Percentiles rank a stretch among this genome's conserved stretches.
Evolutionary conservation across 2,113 vertebrate genomes (phyloP).

Genomic region (Carassius gibelio): DNA sequence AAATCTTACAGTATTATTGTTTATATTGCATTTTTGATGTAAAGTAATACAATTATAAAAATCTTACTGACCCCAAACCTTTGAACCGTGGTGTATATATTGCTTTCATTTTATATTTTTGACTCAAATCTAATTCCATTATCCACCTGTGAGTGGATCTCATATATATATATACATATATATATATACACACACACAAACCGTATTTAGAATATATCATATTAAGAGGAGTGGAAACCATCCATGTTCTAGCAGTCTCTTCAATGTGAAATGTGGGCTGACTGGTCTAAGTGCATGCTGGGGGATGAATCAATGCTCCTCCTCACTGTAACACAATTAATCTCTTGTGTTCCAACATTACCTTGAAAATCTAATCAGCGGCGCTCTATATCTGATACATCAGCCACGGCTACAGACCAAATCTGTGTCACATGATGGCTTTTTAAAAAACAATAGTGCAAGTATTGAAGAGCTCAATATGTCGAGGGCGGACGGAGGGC

Average conservation of each 20-base stretch:
- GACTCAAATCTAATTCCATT: neutral
- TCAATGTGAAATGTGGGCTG: constrained; percentile 59
- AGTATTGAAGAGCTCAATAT: constrained; percentile 50
- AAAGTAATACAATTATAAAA: neutral
- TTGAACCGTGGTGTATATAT: neutral
- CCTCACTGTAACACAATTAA: constrained; percentile 59
- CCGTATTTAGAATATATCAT: neutral
- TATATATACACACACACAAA: neutral
- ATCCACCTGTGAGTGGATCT: neutral
- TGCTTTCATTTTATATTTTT: neutral
- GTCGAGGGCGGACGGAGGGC: constrained; percentile 21
- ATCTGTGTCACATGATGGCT: constrained; percentile 52
- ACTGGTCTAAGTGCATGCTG: constrained; percentile 64
- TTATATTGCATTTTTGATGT: neutral
- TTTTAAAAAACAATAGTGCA: constrained; percentile 43
- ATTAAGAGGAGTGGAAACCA: constrained; percentile 10
- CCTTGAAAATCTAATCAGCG: constrained; percentile 61
- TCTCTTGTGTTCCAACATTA: constrained; percentile 53
- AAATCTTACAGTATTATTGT: no score
- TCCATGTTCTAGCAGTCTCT: constrained; percentile 48
- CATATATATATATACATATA: neutral
- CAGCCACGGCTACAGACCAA: constrained; percentile 41
- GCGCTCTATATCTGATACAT: constrained; percentile 46
- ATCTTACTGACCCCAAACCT: neutral
- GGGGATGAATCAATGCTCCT: constrained; percentile 62